Evolutionary conservation across 2,888 invertebrate species (phyloP), one percentile per base, ranked within the genome.

Genomic region (Dicranocentrus wangi): DNA sequence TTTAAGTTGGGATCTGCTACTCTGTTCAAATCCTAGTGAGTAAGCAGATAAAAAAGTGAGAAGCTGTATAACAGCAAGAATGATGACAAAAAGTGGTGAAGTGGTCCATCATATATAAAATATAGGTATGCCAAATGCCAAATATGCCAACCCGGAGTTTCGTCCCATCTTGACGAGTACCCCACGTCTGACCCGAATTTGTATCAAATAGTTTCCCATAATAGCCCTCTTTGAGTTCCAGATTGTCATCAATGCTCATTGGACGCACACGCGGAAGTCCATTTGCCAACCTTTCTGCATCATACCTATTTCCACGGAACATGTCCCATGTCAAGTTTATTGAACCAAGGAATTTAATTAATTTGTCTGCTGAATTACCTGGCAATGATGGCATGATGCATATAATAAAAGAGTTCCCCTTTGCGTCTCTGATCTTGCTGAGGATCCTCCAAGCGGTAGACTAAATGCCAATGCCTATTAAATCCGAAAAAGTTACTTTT

Each of bases 391-490:
- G 93, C 93, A 87, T 93, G 91, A 86, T 94, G 94, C 94, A 94
- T 94, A 87, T 93, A 94, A 87, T 93, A 94, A 90, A 94, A 94
- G 19, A 94, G 90, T 87, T 94, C 94, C 0, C 94, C 94, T 2
- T 94, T 91, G 7, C 94, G 51, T 94, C 92, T 85, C 91, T 90
- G 8, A 85, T 85, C 0, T 5, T 17, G 7, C 8, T 91, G 89
- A 0, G 93, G 92, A 0, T 86, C 87, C 85, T 93, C 93, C 88
- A 93, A 93, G 0, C 95, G 95, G 88, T 95, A 95, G 1, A 95
- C 95, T 85, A 95, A 90, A 89, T 96, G 95, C 95, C 95, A 95
- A 88, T 95, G 95, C n/a, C n/a, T n/a, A n/a, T n/a, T n/a, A n/a
- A n/a, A n/a, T n/a, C n/a, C n/a, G n/a, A n/a, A n/a, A n/a, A n/a